phyloP scores from a whole-genome alignment of 2,888 invertebrate genomes.

The Campoplex nolae region DNA sequence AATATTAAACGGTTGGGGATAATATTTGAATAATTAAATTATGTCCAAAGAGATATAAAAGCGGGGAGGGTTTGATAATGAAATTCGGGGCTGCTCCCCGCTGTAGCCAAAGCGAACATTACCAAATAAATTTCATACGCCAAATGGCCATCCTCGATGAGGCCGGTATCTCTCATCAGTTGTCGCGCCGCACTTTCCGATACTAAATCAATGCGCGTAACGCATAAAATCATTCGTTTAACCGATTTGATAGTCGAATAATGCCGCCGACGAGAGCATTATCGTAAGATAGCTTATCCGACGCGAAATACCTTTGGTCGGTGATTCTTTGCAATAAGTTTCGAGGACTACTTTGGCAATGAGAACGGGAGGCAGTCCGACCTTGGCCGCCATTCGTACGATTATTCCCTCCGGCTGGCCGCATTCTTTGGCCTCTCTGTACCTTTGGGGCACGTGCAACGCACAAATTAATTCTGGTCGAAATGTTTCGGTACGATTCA shows the following conservation, averaged over 20 bases:
- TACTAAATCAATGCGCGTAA: conserved; percentile 72
- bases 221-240: not conserved
- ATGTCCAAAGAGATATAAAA: too few species aligned
- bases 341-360: conserved; percentile 87
- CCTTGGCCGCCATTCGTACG: conserved; percentile 86
- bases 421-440: conserved; percentile 82
- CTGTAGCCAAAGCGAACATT: too few species aligned
- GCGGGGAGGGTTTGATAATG: too few species aligned
- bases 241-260: not conserved
- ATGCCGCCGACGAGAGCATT: not conserved
- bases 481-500: not conserved
- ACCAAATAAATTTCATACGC: conserved; percentile 92
- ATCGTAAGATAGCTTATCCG: conserved; percentile 10
- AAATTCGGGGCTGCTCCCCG: too few species aligned
- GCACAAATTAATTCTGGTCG: not conserved
- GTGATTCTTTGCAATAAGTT: conserved; percentile 83
- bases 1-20: too few species aligned
- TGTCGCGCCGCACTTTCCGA: conserved; percentile 84
- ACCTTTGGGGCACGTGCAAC: conserved; percentile 80
- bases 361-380: conserved; percentile 87
- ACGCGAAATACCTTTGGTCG: conserved; percentile 70
- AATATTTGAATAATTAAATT: too few species aligned
- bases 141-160: conserved; percentile 89
- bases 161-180: conserved; percentile 89
- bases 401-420: conserved; percentile 87